These are phyloP conservation scores for Urocyon cinereoargenteus DNA, from an alignment of 2,797 vertebrate species.

Conservation along the genomic window DNA sequence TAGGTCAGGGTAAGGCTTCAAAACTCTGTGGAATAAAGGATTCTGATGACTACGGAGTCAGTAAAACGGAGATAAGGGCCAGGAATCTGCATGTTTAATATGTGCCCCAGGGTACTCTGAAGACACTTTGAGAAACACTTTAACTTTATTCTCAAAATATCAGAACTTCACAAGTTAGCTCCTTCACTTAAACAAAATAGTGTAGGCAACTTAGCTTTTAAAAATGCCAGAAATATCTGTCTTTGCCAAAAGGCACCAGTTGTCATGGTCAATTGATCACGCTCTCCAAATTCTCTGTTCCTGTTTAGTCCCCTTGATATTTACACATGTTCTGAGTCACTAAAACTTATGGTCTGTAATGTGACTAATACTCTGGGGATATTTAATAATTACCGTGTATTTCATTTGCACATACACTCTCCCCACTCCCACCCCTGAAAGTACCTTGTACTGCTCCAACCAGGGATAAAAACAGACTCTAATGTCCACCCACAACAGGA, in stretches of 20 bases:
- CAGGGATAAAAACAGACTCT: neutral
- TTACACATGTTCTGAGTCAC: slow-evolving; percentile 75
- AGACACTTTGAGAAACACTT: neutral
- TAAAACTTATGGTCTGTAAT: slow-evolving; percentile 58
- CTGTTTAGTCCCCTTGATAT: slow-evolving; percentile 65
- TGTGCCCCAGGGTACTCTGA: neutral
- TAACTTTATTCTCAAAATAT: slow-evolving; percentile 4
- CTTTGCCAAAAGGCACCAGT: slow-evolving; percentile 68
- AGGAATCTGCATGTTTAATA: neutral
- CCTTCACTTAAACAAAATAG: neutral
- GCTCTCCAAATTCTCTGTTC: slow-evolving; percentile 51
- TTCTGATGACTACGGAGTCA: neutral
- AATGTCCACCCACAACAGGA: neutral
- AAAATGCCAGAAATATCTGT: slow-evolving; percentile 61
- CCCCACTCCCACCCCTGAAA: neutral
- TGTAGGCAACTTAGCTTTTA: slow-evolving; percentile 40
- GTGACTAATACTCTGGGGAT: slow-evolving; percentile 67
- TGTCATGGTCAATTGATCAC: slow-evolving; percentile 49
- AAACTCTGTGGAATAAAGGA: neutral
- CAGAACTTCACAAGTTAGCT: neutral
- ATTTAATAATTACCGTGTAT: slow-evolving; percentile 53
- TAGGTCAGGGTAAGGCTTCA: neutral
- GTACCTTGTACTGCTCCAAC: neutral
- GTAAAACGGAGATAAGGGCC: neutral
- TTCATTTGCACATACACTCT: neutral